These are phyloP conservation scores for Cecidostiba fungosa DNA, from an alignment of 2,888 invertebrate species.

Conservation along the genomic window DNA sequence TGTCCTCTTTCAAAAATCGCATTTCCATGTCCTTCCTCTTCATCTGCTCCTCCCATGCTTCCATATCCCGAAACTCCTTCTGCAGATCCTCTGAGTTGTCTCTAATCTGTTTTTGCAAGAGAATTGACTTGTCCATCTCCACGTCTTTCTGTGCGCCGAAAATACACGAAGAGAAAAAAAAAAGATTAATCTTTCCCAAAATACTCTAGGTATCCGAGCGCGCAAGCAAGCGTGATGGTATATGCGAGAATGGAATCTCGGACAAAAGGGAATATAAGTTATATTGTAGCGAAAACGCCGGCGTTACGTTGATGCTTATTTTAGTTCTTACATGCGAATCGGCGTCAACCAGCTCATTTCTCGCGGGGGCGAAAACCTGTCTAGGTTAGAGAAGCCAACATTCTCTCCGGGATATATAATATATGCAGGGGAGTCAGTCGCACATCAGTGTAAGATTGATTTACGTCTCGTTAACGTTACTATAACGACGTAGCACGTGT, in stretches of 20 bases:
- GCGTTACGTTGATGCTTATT: not conserved
- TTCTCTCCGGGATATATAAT: not conserved
- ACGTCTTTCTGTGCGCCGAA: constrained; percentile 15
- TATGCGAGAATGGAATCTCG: not conserved
- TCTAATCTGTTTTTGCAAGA: constrained; percentile 87
- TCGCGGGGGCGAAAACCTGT: not conserved
- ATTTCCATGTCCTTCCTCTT: constrained; percentile 86
- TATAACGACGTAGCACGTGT: constrained; percentile 51
- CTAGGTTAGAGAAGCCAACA: constrained; percentile 46
- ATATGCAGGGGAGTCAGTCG: not conserved
- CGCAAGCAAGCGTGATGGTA: not conserved
- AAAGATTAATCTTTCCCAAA: not conserved
- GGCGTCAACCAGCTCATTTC: constrained; percentile 43
- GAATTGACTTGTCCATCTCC: constrained; percentile 80
- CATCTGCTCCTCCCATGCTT: constrained; percentile 88
- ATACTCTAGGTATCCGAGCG: not conserved
- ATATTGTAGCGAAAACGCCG: not conserved
- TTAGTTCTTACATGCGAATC: constrained; percentile 42
- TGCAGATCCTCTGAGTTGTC: constrained; percentile 88
- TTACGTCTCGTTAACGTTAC: constrained; percentile 23
- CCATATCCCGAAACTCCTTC: constrained; percentile 87
- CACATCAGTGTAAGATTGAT: not conserved
- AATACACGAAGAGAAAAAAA: not conserved
- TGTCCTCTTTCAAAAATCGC: constrained; percentile 74
- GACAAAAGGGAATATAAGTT: not conserved